These are phyloP conservation scores for Pararge aegeria DNA, from an alignment of 1,140 invertebrate genomes.

Conservation along the genomic window DNA sequence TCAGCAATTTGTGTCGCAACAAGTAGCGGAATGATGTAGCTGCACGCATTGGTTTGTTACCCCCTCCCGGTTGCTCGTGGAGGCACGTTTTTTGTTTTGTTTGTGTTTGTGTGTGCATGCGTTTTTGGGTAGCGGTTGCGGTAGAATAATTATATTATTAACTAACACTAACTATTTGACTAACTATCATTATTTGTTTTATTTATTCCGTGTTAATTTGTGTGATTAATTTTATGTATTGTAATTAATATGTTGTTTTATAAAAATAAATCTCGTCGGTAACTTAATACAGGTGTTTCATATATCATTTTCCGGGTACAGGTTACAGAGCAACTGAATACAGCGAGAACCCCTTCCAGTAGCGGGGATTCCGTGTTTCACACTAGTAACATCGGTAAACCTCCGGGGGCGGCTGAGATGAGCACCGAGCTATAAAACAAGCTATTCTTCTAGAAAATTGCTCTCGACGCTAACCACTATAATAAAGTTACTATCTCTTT, in stretches of 20 bases:
- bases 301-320: conserved; percentile 35
- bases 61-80: conserved; percentile 45
- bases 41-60: conserved; percentile 62
- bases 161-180: conserved; percentile 51
- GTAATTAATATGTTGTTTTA: conserved; percentile 35
- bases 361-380: conserved; percentile 30
- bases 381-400: conserved; percentile 38
- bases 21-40: conserved; percentile 66
- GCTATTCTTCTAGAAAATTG: conserved; percentile 12
- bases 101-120: conserved; percentile 46
- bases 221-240: conserved; percentile 39
- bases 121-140: conserved; percentile 36
- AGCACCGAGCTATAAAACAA: conserved; percentile 66
- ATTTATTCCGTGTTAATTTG: conserved; percentile 37
- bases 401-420: conserved; percentile 56
- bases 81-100: conserved; percentile 38
- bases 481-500: conserved; percentile 14
- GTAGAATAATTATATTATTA: conserved; percentile 15
- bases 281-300: neutral
- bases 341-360: conserved; percentile 34
- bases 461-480: conserved; percentile 15
- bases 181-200: conserved; percentile 44
- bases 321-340: conserved; percentile 71
- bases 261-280: neutral
- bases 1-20: conserved; percentile 53